Conservation (phyloP, 2,888 invertebrate species). For the Lacanobia wlatinum region DNA sequence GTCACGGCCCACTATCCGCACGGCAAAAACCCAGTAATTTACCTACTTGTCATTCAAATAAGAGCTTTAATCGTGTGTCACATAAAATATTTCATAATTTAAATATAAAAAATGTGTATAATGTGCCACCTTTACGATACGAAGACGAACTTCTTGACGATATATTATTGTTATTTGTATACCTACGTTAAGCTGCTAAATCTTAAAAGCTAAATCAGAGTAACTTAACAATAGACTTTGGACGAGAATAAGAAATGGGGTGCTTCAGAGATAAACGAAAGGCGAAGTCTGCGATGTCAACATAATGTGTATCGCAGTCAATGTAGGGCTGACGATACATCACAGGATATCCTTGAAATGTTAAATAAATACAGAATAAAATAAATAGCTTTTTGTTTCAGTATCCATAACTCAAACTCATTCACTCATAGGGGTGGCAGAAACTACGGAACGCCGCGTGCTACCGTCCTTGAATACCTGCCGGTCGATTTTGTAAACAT, state of each 20-base stretch:
- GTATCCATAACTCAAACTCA: not conserved
- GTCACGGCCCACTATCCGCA: no score
- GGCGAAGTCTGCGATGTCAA: conserved; percentile 35
- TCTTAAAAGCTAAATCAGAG: conserved; percentile 27
- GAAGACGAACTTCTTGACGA: no score
- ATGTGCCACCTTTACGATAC: not conserved
- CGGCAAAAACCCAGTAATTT: no score
- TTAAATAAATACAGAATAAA: not conserved
- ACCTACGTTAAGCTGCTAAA: conserved; percentile 5
- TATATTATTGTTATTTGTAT: not conserved
- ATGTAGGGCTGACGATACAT: conserved; percentile 42
- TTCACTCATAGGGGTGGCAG: not conserved
- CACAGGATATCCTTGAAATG: not conserved
- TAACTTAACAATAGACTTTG: conserved; percentile 48
- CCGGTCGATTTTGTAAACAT: no score
- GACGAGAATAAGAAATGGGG: conserved; percentile 50
- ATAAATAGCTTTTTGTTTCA: not conserved
- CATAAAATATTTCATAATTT: no score
- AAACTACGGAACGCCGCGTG: not conserved
- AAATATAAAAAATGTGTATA: no score
- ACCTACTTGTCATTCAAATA: no score
- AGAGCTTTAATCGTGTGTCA: no score
- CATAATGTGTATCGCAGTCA: conserved; percentile 31
- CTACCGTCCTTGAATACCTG: no score
- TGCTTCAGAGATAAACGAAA: conserved; percentile 52